Evolutionary conservation across 2,797 vertebrate species (phyloP).

Genomic region (Phataginus tetradactyla): DNA sequence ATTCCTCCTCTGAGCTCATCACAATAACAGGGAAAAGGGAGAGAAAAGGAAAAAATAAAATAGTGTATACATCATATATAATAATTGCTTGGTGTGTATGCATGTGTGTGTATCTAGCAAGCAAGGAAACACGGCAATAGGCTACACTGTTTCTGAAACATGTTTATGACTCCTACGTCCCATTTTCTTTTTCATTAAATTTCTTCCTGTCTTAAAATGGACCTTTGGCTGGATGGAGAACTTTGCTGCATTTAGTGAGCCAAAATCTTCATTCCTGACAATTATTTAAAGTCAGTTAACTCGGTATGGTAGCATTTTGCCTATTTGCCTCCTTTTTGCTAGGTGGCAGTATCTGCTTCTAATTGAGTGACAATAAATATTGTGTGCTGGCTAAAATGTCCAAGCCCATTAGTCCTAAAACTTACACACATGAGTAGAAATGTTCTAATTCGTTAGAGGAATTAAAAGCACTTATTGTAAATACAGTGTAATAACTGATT

Average conservation of each 20-base stretch:
- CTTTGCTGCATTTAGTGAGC: neutral
- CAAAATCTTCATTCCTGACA: neutral
- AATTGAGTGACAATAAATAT: neutral
- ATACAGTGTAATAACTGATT: neutral
- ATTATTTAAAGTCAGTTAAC: neutral
- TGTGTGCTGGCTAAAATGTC: neutral
- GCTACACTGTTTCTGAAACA: neutral
- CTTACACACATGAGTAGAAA: neutral
- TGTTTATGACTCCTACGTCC: neutral
- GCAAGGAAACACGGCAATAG: neutral
- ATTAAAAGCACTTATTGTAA: neutral
- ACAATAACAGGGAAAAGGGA: neutral
- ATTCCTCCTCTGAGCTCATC: neutral
- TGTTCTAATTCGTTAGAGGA: neutral
- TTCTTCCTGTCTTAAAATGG: neutral
- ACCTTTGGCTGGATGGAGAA: neutral
- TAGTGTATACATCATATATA: neutral
- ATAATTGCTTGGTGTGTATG: neutral
- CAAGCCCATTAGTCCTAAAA: neutral
- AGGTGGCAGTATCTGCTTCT: neutral
- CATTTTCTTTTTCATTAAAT: neutral
- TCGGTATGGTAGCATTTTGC: neutral
- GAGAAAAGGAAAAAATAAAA: neutral
- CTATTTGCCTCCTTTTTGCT: neutral
- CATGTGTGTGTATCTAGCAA: neutral